These are phyloP conservation scores for Anolis apletophallus DNA, from an alignment of 2,797 vertebrate genomes.

Conservation along the genomic window DNA sequence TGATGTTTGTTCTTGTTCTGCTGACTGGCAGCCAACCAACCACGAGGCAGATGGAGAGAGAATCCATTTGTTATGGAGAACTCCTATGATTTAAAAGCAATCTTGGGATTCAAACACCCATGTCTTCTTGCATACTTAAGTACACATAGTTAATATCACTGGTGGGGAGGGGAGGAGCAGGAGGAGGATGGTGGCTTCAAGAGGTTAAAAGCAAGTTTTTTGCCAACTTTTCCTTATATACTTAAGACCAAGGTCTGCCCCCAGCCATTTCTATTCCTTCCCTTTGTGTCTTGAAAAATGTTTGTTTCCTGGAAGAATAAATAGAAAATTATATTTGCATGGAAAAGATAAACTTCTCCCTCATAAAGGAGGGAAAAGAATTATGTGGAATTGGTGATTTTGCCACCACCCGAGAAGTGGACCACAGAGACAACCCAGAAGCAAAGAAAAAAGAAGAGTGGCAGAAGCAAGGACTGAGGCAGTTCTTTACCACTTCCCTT, in stretches of 20 bases:
- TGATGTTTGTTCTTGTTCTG: neutral
- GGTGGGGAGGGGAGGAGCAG: neutral
- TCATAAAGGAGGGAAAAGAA: too few relatives aligned
- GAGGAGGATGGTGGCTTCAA: neutral
- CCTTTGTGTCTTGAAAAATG: neutral
- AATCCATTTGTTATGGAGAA: neutral
- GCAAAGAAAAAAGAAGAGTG: too few relatives aligned
- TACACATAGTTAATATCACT: neutral
- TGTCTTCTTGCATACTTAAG: too few relatives aligned
- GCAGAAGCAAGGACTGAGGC: too few relatives aligned
- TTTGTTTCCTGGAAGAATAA: neutral
- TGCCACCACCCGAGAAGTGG: too few relatives aligned
- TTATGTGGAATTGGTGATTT: too few relatives aligned
- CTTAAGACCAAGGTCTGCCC: too few relatives aligned
- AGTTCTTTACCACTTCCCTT: too few relatives aligned
- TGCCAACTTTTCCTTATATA: neutral
- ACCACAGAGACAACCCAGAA: too few relatives aligned
- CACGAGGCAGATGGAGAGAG: neutral
- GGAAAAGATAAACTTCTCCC: too few relatives aligned
- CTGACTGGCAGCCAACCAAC: neutral
- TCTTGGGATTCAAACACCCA: neutral
- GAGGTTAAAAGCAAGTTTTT: neutral
- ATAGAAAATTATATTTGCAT: neutral
- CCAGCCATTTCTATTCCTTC: neutral
- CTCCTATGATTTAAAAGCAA: neutral